Evolutionary conservation across 2,797 vertebrate genomes (phyloP).

Genomic region (Heliangelus exortis): DNA sequence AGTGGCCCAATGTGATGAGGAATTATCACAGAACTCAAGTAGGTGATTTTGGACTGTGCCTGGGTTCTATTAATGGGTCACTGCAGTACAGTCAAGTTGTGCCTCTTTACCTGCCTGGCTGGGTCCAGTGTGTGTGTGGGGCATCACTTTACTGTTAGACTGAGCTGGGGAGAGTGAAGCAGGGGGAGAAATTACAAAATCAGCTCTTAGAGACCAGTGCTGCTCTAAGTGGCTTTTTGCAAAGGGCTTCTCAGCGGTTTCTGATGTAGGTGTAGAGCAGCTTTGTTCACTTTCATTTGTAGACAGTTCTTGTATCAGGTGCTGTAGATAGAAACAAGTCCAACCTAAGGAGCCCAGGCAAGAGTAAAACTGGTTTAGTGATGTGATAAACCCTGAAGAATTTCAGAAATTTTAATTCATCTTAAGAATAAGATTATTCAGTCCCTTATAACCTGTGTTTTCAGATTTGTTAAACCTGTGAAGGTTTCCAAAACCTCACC

Average conservation of each 20-base stretch:
- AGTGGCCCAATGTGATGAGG: background rate
- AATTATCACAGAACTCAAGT: background rate
- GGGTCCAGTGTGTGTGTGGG: fast-evolving
- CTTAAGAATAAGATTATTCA: background rate
- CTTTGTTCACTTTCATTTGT: background rate
- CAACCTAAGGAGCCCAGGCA: background rate
- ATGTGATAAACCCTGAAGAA: fast-evolving
- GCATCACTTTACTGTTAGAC: too few relatives aligned
- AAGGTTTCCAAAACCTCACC: background rate
- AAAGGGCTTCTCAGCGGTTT: background rate
- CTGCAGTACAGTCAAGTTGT: fast-evolving
- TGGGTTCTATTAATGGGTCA: background rate
- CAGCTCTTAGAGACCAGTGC: background rate
- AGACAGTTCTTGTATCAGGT: background rate
- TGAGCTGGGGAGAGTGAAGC: background rate
- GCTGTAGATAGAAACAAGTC: background rate
- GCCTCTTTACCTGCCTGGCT: background rate
- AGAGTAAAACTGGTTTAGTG: background rate
- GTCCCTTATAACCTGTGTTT: background rate
- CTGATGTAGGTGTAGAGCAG: fast-evolving
- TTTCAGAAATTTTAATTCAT: background rate
- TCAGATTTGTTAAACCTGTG: background rate
- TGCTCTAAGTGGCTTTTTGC: background rate
- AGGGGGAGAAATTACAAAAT: background rate
- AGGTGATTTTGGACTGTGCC: background rate